Evolutionary conservation across 2,113 vertebrate species (phyloP), one percentile per base, ranked within the genome.

Genomic region (Erythrocercus mccallii): DNA sequence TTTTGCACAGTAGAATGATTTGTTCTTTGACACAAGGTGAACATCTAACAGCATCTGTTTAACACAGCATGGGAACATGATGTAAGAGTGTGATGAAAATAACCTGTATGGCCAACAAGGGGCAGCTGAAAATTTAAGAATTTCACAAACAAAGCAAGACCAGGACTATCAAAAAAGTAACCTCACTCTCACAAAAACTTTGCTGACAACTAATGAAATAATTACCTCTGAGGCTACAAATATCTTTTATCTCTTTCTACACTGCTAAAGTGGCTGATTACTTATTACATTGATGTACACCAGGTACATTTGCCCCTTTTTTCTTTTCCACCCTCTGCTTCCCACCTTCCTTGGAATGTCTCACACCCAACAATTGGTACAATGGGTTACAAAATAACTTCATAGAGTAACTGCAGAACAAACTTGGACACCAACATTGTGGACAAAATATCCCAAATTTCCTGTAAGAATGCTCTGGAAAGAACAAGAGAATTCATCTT

Each of bases 291-390:
- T 40, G 27, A 16, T 35, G 20, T 31, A 35, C 5, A 19, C 10
- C 3, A 0, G 5, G 24, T 42, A 44, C 3, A 42, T 68, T 56
- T 57, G 15, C 7, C 16, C 10, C 9, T 9, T 33, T 81, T 45
- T 28, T 20, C 9, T 18, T 21, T 54, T 11, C 35, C 6, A 1
- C 22, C 7, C 24, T 33, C 42, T 23, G 16, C 24, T 77, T 61
- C n/a, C 18, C 21, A 15, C n/a, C n/a, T 56, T 30, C 2, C 15
- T 38, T 15, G 35, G 31, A 69, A 47, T 2, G 0, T 28, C 58
- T 45, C 35, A 33, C 3, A 20, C 5, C 4, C 40, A 74, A 10
- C 24, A 35, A 7, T 0, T 2, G 2, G 7, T 48, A 42, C 7
- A 42, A 31, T 12, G 24, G 16, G 38, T 70, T 61, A 86, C 28